Percentiles rank a stretch among this genome's conserved stretches.
Evolutionary conservation across 2,888 invertebrate genomes (phyloP).

Genomic region (Drosophila neotestacea): DNA sequence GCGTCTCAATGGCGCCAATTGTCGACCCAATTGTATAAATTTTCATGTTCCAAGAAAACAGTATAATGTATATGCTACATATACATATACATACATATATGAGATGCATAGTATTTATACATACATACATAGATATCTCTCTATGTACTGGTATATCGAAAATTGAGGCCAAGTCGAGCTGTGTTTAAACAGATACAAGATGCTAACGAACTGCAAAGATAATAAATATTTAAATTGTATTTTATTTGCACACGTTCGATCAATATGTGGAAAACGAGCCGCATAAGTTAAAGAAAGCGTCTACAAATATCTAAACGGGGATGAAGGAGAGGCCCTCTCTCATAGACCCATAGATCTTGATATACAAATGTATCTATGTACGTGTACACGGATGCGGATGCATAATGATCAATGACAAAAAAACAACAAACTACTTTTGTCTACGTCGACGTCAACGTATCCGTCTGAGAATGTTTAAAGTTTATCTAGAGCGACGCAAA

Average conservation of each 20-base stretch:
- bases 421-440: slow-evolving; percentile 1
- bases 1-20: slow-evolving; percentile 45
- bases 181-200: slow-evolving; percentile 76
- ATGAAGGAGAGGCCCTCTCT: not conserved
- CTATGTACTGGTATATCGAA: slow-evolving; percentile 11
- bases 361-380: slow-evolving; percentile 12
- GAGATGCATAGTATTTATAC: not conserved
- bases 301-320: slow-evolving; percentile 2
- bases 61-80: slow-evolving; percentile 4
- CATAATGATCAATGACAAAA: slow-evolving; percentile 58
- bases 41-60: slow-evolving; percentile 46
- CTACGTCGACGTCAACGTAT: slow-evolving; percentile 1
- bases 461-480: slow-evolving; percentile 47
- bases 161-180: slow-evolving; percentile 52
- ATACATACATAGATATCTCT: slow-evolving; percentile 7
- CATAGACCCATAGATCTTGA: slow-evolving; percentile 7
- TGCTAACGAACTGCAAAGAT: slow-evolving; percentile 83
- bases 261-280: slow-evolving; percentile 71
- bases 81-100: not conserved
- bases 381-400: slow-evolving; percentile 57
- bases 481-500: slow-evolving; percentile 57
- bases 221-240: slow-evolving; percentile 83
- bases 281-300: slow-evolving; percentile 56
- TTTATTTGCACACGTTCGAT: slow-evolving; percentile 82
- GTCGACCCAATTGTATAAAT: slow-evolving; percentile 61